Conservation (phyloP, 2,113 vertebrate species). For the Sturnira hondurensis region DNA sequence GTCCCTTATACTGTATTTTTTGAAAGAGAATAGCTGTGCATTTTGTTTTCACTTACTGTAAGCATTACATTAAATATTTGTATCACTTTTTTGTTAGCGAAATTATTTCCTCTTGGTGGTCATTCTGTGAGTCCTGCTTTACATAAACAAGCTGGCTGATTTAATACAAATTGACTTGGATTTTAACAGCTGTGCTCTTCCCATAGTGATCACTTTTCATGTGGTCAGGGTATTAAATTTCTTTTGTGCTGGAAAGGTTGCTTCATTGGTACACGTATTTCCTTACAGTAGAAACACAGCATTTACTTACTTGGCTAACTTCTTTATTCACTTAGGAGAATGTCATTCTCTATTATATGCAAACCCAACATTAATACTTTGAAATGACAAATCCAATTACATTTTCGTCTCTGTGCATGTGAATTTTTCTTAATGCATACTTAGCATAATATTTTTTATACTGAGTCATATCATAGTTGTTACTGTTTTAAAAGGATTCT, state of each 20-base stretch:
- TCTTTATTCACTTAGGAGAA: constrained; percentile 68
- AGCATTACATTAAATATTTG: constrained; percentile 46
- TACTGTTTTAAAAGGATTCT: constrained; percentile 47
- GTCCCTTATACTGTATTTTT: not conserved
- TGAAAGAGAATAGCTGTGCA: constrained; percentile 4
- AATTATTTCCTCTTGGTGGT: constrained; percentile 77
- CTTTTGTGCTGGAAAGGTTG: constrained; percentile 81
- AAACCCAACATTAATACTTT: constrained; percentile 70
- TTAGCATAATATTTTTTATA: constrained; percentile 56
- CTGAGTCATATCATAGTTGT: constrained; percentile 43
- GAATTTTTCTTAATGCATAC: constrained; percentile 19
- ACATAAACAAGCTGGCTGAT: constrained; percentile 75
- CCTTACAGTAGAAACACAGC: constrained; percentile 80
- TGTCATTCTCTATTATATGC: constrained; percentile 74
- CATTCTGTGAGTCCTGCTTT: constrained; percentile 73
- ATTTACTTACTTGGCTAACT: constrained; percentile 76
- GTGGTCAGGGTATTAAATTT: constrained; percentile 80
- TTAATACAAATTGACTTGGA: constrained; percentile 81
- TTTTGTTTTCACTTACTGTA: constrained; percentile 48
- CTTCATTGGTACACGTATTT: constrained; percentile 74
- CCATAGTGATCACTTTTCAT: constrained; percentile 84
- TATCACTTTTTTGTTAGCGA: constrained; percentile 70
- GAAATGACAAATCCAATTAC: constrained; percentile 75
- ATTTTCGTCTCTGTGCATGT: constrained; percentile 25
- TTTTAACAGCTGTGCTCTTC: constrained; percentile 83